phyloP scores from a whole-genome alignment of 2,113 vertebrate species.

The Upupa epops region DNA sequence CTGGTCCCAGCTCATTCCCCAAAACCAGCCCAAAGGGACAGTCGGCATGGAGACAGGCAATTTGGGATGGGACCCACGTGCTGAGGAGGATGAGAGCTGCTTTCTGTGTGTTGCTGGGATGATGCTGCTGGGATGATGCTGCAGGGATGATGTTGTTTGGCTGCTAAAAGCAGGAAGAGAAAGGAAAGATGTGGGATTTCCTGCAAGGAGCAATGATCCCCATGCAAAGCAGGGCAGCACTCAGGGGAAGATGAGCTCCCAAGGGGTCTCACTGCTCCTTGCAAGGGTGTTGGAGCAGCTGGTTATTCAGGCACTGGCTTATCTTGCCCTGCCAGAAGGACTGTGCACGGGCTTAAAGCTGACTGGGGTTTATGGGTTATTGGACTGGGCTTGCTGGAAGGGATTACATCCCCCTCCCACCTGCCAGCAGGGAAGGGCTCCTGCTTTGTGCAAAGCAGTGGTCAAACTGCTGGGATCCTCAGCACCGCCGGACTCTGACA shows the following conservation, averaged over 20 bases:
- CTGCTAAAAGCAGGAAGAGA: not conserved
- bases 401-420: not conserved
- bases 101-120: not conserved
- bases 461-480: not conserved
- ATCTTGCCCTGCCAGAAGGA: not conserved
- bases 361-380: not conserved
- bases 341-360: not conserved
- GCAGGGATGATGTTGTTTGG: not conserved
- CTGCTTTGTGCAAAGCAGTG: not conserved
- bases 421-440: not conserved
- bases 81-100: not conserved
- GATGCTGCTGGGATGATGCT: not conserved
- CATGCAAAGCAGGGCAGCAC: not conserved
- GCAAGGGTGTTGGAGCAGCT: not conserved
- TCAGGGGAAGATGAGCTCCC: not conserved
- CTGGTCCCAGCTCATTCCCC: not conserved
- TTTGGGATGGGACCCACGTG: accelerated
- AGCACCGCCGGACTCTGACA: not conserved
- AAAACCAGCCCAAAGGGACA: not conserved
- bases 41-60: not conserved
- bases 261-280: not conserved
- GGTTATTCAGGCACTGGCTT: not conserved
- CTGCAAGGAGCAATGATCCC: not conserved
- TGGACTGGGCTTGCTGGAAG: not conserved
- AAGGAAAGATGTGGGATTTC: not conserved